phyloP scores from a whole-genome alignment of 2,797 vertebrate species.

The Artibeus lituratus region DNA sequence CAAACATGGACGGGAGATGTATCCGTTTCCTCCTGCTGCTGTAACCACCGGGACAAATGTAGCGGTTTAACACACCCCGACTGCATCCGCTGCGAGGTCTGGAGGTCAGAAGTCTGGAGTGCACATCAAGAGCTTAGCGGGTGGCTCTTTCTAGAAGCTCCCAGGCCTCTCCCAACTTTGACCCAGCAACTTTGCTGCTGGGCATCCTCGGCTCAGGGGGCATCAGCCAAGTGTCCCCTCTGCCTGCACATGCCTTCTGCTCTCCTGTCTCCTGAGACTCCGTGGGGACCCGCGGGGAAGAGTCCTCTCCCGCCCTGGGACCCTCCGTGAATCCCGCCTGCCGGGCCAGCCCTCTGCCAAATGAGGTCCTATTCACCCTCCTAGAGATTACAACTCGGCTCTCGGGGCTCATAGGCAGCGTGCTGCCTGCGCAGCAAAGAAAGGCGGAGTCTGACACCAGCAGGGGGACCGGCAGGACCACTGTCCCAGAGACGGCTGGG shows the following conservation, averaged over 20 bases:
- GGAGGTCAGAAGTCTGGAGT: not conserved
- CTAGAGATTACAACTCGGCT: rapidly evolving
- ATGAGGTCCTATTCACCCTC: not conserved
- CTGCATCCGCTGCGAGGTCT: not conserved
- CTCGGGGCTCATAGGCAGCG: not conserved
- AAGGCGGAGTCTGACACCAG: not conserved
- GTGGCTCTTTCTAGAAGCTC: not conserved
- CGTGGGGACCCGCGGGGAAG: too few species aligned
- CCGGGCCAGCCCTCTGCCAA: not conserved
- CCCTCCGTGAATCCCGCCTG: not conserved
- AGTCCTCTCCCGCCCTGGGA: not conserved
- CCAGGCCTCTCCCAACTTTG: not conserved
- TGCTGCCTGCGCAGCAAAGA: not conserved
- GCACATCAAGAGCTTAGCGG: not conserved
- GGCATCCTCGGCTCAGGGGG: too few species aligned
- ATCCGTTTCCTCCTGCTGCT: not conserved
- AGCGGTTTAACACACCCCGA: not conserved
- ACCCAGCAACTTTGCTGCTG: too few species aligned
- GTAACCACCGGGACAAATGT: not conserved
- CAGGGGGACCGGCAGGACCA: rapidly evolving
- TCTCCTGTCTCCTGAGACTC: not conserved
- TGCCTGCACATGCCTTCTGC: not conserved
- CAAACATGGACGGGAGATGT: not conserved
- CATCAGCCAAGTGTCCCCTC: not conserved
- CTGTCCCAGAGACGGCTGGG: too few species aligned